Evolutionary conservation across 1,140 invertebrate genomes (phyloP), one percentile per base, ranked within the genome.

Genomic region (Coenobita brevimanus): DNA sequence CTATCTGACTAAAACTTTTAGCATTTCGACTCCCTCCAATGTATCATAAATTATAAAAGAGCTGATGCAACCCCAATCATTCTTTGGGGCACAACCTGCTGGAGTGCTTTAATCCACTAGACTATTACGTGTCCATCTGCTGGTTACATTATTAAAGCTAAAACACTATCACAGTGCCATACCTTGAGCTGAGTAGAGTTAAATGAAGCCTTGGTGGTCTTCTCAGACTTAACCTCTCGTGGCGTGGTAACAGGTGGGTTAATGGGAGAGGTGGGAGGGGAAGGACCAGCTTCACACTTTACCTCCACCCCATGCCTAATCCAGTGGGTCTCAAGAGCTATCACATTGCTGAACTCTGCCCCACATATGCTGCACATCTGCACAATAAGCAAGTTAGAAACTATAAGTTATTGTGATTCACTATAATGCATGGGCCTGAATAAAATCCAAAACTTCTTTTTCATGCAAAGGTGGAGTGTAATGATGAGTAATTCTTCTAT

Each of bases 241-340:
- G 6, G 36, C 13, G 71, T 1, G 15, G 73, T 21, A 13, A n/a
- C 3, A 15, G 73, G 21, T 1, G 73, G 1, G 36, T 38, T n/a
- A 6, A 38, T 41, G 73, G 73, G 8, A 38, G 73, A 41, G 73
- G 73, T 76, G 73, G 73, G 1, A 6, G 41, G 17, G 6, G 73
- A 21, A 38, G 41, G 33, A 21, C 24, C 38, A 15, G n/a, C 78
- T 57, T 87, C 60, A 17, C 41, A 30, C 46, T 36, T 50, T 1
- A 81, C 64, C 21, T 87, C 62, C 3, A 87, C 57, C 8, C 85
- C 85, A 57, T 87, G 85, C 0, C 76, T 60, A 30, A 87, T 81
- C 76, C 62, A 81, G 46, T 87, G 85, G 21, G 85, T 87, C 36
- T 87, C 85, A n/a, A 87, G 67, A 15, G 50, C 76, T 30, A 87